Evolutionary conservation across 92 coral and sea anemone genomes (phyloP), one percentile per base, ranked within the genome.

Genomic region (Montipora capitata): DNA sequence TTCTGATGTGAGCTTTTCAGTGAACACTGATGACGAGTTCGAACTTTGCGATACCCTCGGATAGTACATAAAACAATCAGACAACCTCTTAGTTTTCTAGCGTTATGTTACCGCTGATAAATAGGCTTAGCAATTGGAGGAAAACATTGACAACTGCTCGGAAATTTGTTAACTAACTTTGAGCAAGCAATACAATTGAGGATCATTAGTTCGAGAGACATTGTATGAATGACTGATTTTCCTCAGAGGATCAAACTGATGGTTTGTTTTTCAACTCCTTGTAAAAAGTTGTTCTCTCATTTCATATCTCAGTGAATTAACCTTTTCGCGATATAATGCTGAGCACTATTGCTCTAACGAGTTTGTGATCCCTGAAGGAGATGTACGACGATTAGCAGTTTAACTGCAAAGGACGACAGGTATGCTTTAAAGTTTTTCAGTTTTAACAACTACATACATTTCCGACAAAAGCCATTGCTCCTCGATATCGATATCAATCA

Each of bases 161-260:
- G 41, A 61, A 78, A 61, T 62, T 16, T 14, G 44, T 48, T 1
- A 66, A 79, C 61, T 65, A 27, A 15, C 42, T 27, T 48, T 18
- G 41, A 27, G 45, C 27, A 14, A 48, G 54, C 14, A 67, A 45
- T 54, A 44, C 61, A 15, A 15, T 18, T n/a, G 8, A 43, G 62
- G 20, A 14, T 15, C 54, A 15, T 74, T 15, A 74, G 16, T 40
- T 15, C 74, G 74, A 52, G 76, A 71, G 76, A 71, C 40, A 42
- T 43, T 71, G 76, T 54, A 71, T 8, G 54, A 52, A 14, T 71
- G 76, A 41, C 20, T 71, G 20, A 78, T 41, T 65, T 78, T 62
- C 27, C 27, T 20, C 27, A 20, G 27, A 20, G 0, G 27, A 67
- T 66, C 48, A 20, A 14, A 4, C 66, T 35, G 48, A 48, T 15